Base-by-base conservation (phyloP, 2,797 vertebrate species). In the Psittacula derbiana region DNA sequence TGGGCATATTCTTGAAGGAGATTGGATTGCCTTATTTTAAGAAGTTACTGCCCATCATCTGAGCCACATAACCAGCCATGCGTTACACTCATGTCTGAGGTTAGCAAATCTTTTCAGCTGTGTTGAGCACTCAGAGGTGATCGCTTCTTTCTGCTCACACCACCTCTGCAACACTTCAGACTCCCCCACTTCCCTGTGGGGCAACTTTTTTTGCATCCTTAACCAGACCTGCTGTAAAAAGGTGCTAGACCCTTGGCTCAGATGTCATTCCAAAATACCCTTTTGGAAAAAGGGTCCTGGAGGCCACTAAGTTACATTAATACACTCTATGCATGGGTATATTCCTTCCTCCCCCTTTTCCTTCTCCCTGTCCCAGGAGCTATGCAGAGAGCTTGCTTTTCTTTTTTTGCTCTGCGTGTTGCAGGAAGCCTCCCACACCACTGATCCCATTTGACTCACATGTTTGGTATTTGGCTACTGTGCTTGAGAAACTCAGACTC, bases 1-100 rank as follows among this genome's bases (percentile, higher is more conserved):
- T 64, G 43, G 49, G 21, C 16, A 15, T 1, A 4, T 27, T 88
- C 44, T 57, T 71, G 57, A 65, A 71, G 49, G 33, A 0, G 0
- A 43, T 4, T 50, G 43, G 18, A 19, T 69, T 60, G 50, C 57
- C 28, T 83, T 16, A 46, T 8, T 3, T 41, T 55, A 44, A 49
- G 73, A 80, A 70, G 46, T 36, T 31, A 16, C 41, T 60, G 11
- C 28, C 28, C 24, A 17, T 65, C 1, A 0, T 43, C 33, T 24
- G 20, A 40, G 50, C 61, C 27, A 15, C 28, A 31, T 74, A 33
- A 53, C 31, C 23, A 74, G 12, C 33, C 30, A 20, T 6, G 10
- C 17, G 7, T 43, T 57, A 16, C 14, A 13, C 15, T 60, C 2
- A 0, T 33, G 50, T 38, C 28, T 69, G 46, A 24, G 5, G 12